phyloP scores from a whole-genome alignment of 2,888 invertebrate species.

The Timema podura region DNA sequence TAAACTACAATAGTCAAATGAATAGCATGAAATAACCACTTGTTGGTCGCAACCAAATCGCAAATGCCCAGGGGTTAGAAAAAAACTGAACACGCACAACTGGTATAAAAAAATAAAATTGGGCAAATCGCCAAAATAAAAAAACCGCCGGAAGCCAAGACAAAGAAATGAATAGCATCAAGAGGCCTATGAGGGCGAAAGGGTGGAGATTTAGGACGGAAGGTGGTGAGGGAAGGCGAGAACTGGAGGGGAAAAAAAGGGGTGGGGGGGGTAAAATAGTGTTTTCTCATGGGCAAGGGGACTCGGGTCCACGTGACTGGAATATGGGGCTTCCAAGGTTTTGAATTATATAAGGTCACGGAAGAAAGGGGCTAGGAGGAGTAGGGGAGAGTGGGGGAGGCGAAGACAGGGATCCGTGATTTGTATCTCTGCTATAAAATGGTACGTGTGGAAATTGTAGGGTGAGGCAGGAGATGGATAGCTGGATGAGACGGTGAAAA shows the following conservation, averaged over 20 bases:
- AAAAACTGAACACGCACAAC: too few relatives aligned
- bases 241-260: not conserved
- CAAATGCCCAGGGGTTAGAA: too few relatives aligned
- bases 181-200: not conserved
- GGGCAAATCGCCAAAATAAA: constrained; percentile 12
- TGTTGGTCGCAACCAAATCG: too few relatives aligned
- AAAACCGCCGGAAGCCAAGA: constrained; percentile 10
- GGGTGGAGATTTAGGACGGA: constrained; percentile 1
- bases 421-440: constrained; percentile 13
- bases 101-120: not conserved
- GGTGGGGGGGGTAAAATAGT: not conserved
- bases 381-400: constrained; percentile 1
- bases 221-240: not conserved
- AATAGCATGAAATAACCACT: too few relatives aligned
- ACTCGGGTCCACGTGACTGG: not conserved
- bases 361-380: not conserved
- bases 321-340: constrained; percentile 2
- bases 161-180: constrained; percentile 17
- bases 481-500: too few relatives aligned
- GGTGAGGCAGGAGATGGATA: not conserved
- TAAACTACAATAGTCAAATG: too few relatives aligned
- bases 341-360: constrained; percentile 9
- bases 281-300: not conserved
- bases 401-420: constrained; percentile 14
- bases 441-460: constrained; percentile 5